Evolutionary conservation across 2,888 invertebrate genomes (phyloP).

Genomic region (Drosophila antonietae): DNA sequence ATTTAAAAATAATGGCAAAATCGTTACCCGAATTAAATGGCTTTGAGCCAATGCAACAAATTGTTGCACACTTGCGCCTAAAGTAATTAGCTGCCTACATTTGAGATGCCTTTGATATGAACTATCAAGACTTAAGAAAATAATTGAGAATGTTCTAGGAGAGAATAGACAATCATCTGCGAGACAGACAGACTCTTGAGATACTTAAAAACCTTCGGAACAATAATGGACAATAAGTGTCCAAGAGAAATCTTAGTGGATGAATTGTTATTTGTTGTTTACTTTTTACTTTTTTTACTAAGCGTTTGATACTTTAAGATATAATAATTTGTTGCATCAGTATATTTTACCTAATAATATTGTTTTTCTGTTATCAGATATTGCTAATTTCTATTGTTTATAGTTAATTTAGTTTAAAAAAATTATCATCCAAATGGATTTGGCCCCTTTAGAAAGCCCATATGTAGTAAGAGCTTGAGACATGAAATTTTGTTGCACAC

Average conservation of each 20-base stretch:
- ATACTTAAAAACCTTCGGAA: neutral
- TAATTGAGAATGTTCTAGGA: neutral
- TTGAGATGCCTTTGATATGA: slow-evolving; percentile 16
- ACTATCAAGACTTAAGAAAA: slow-evolving; percentile 2
- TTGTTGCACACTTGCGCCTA: slow-evolving; percentile 48
- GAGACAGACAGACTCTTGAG: neutral
- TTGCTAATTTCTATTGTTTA: neutral
- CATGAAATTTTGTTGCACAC: neutral
- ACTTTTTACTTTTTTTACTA: too few species aligned
- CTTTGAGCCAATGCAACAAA: slow-evolving; percentile 49
- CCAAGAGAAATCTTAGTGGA: too few species aligned
- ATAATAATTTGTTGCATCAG: too few species aligned
- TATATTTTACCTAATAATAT: too few species aligned
- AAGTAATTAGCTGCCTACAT: slow-evolving; percentile 35
- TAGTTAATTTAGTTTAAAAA: neutral
- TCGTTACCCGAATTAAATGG: slow-evolving; percentile 62
- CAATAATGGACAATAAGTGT: too few species aligned
- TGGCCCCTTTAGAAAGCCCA: neutral
- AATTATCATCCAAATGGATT: neutral
- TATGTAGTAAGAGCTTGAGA: neutral
- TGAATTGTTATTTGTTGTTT: too few species aligned
- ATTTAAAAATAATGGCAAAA: slow-evolving; percentile 57
- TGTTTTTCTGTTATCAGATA: too few species aligned
- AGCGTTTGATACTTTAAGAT: too few species aligned
- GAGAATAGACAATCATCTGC: neutral